Evolutionary conservation across 2,113 vertebrate species (phyloP).

Genomic region (Ptilonorhynchus violaceus): DNA sequence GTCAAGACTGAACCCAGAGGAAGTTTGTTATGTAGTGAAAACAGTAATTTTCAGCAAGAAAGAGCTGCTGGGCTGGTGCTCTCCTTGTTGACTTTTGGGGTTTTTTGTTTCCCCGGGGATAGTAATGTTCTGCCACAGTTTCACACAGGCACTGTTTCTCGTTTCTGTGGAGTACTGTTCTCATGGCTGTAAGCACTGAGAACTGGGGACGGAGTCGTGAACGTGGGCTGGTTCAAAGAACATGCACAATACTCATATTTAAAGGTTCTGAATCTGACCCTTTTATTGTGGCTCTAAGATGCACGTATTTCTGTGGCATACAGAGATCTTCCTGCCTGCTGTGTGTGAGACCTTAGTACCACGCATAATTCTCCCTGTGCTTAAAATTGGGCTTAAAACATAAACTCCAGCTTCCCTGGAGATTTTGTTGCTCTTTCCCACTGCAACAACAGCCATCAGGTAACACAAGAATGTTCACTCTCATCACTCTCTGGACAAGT

Average conservation of each 20-base stretch:
- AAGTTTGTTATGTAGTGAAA: background rate
- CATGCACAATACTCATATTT: background rate
- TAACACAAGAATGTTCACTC: background rate
- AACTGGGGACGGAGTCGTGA: background rate
- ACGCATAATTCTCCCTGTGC: background rate
- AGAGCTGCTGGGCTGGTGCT: background rate
- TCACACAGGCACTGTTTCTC: background rate
- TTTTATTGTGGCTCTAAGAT: background rate
- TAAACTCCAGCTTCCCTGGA: background rate
- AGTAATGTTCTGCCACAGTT: background rate
- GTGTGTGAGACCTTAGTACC: background rate
- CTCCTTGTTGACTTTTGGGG: background rate
- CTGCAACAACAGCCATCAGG: background rate
- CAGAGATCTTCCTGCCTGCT: background rate
- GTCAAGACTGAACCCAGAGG: background rate
- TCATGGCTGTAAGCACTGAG: background rate
- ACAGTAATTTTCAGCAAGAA: background rate
- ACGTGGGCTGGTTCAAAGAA: background rate
- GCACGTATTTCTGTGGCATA: background rate
- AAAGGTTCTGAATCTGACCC: background rate
- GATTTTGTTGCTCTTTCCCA: background rate
- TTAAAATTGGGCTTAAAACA: background rate
- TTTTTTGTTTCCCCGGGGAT: background rate
- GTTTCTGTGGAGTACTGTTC: background rate
- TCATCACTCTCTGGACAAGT: background rate